Evolutionary conservation across 2,888 invertebrate species (phyloP), one percentile per base, ranked within the genome.

Genomic region (Timandra comae): DNA sequence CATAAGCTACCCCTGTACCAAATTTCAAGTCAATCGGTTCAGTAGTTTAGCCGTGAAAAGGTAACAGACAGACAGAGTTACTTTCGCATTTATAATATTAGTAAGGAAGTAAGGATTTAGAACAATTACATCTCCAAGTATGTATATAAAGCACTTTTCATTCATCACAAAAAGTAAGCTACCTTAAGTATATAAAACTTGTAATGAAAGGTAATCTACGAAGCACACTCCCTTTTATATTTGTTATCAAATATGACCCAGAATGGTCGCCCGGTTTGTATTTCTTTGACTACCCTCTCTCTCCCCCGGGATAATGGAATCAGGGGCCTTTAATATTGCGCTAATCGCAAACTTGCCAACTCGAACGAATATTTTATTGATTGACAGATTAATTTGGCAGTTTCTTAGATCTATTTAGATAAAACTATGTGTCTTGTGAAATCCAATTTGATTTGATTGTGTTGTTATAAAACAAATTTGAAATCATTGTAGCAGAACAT

Each of bases 301-400:
- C 52, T 54, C 63, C 53, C 63, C 35, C 38, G 62, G 63, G 68
- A 66, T 76, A 73, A 77, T 77, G 65, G 71, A 72, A 73, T 65
- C 58, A 46, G 44, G 63, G 66, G 63, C 61, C 69, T 56, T 60
- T 72, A 75, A 70, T 69, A 68, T 64, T 53, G 55, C 55, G 59
- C 58, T 61, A 47, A 56, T 51, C 49, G 37, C 30, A 21, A 11
- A 10, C 20, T 21, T 22, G 27, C 30, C 32, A 23, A 26, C 16
- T 21, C 26, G 23, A 27, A 21, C 23, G 30, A 33, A 30, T 30
- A 37, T 37, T 27, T 8, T 29, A 37, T 40, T 35, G 33, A 27
- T 40, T 36, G 38, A 36, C 34, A 36, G 32, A 36, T 25, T 33
- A 16, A 5, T 6, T 5, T 16, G 16, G 16, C 16, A 3, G 6